Evolutionary conservation across 2,113 vertebrate genomes (phyloP).

Genomic region (Cranoglanis bouderius): DNA sequence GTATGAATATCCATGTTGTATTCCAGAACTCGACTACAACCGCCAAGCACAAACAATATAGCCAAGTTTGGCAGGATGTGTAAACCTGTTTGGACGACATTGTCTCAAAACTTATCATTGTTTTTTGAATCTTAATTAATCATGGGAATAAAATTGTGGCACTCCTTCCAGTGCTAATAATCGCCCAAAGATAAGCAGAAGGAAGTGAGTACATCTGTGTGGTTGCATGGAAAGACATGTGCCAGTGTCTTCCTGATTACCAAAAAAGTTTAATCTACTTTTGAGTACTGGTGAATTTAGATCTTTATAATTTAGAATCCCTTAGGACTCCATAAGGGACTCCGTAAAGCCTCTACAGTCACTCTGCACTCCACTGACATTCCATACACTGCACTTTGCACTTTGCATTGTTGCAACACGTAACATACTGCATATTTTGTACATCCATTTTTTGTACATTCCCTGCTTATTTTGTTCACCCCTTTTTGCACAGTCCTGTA

Average conservation of each 20-base stretch:
- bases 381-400: too few relatives aligned
- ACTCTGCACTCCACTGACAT: too few relatives aligned
- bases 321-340: too few relatives aligned
- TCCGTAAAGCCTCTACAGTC: too few relatives aligned
- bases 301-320: neutral
- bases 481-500: too few relatives aligned
- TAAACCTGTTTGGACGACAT: neutral
- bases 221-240: neutral
- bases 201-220: neutral
- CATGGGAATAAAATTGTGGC: neutral
- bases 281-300: neutral
- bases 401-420: too few relatives aligned
- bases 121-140: neutral
- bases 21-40: neutral
- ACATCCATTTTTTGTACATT: too few relatives aligned
- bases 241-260: neutral
- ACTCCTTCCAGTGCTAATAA: neutral
- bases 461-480: too few relatives aligned
- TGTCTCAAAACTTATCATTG: neutral
- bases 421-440: too few relatives aligned
- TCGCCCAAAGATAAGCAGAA: neutral
- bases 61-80: neutral
- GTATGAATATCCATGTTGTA: neutral
- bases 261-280: neutral
- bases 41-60: neutral